Conservation (phyloP, 1,140 invertebrate species). For the Monomorium pharaonis region DNA sequence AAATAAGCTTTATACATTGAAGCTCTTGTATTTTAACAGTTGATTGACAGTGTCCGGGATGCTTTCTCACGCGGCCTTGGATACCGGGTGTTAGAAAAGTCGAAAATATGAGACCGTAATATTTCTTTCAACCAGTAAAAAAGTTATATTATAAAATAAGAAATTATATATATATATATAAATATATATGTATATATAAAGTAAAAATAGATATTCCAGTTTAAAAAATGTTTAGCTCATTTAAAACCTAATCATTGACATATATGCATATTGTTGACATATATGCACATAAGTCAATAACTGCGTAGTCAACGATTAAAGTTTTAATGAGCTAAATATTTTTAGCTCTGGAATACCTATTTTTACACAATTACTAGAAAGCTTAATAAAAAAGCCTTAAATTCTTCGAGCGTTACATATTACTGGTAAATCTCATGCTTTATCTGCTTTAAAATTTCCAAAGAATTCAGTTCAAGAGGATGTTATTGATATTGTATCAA, state of each 20-base stretch:
- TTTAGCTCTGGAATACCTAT: background rate
- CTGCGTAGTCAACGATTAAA: background rate
- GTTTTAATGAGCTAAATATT: background rate
- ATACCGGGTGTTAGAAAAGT: background rate
- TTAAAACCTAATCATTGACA: too few species aligned
- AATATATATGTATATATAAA: too few species aligned
- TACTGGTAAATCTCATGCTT: background rate
- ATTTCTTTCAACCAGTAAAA: background rate
- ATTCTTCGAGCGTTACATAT: background rate
- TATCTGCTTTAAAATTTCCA: background rate
- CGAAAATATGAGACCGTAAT: background rate
- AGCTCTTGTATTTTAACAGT: conserved; percentile 26
- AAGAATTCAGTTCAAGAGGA: conserved; percentile 19
- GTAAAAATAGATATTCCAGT: too few species aligned
- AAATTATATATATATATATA: background rate
- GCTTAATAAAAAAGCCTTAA: background rate
- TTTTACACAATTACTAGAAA: background rate
- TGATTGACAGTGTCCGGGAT: background rate
- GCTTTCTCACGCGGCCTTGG: conserved; percentile 19
- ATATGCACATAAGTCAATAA: too few species aligned
- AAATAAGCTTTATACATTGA: conserved; percentile 48
- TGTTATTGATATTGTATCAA: conserved; percentile 50
- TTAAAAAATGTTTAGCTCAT: too few species aligned
- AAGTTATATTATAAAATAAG: background rate
- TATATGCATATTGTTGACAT: too few species aligned